Evolutionary conservation across 2,113 vertebrate species (phyloP).

Genomic region (Larimichthys crocea): DNA sequence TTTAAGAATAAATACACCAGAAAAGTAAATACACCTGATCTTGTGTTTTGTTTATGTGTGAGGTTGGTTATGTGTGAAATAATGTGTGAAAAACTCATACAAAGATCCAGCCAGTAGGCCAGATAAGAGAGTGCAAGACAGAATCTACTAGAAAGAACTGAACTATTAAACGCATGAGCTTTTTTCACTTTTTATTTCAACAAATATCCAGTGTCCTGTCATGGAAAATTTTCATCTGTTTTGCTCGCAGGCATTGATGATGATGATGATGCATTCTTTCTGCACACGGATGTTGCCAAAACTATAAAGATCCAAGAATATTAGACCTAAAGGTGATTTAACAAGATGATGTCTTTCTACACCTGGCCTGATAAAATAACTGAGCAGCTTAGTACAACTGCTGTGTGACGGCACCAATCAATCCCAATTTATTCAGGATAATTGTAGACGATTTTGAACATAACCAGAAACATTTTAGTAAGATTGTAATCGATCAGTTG

Average conservation of each 20-base stretch:
- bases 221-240: background rate
- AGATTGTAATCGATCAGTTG: background rate
- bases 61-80: background rate
- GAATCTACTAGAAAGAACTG: background rate
- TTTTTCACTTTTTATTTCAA: background rate
- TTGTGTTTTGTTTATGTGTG: background rate
- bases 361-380: background rate
- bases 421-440: background rate
- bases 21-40: background rate
- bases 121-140: background rate
- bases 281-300: slow-evolving; percentile 2
- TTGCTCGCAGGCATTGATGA: background rate
- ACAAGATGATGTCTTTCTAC: background rate
- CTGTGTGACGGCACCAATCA: background rate
- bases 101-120: background rate
- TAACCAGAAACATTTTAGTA: background rate
- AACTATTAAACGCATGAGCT: background rate
- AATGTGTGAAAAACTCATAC: too few relatives aligned
- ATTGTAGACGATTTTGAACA: background rate
- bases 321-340: background rate
- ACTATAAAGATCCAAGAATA: background rate
- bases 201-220: background rate
- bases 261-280: background rate
- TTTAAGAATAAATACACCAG: too few relatives aligned
- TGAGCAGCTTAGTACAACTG: background rate